Evolutionary conservation across 2,797 vertebrate genomes (phyloP).

Genomic region (Ammospiza maritima): DNA sequence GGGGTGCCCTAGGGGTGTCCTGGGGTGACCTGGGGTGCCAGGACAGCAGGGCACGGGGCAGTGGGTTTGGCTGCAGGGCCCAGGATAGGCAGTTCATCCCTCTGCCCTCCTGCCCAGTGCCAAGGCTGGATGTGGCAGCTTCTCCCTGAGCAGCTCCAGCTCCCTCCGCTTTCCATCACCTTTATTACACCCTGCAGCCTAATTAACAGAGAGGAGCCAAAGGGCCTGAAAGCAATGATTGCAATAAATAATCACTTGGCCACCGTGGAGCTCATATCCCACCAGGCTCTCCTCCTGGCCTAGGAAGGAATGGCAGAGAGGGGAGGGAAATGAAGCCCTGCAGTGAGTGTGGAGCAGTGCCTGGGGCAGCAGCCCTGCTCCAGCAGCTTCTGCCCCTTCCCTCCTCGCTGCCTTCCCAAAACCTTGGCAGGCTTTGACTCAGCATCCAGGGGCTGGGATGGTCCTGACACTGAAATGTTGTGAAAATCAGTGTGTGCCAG

Average conservation of each 20-base stretch:
- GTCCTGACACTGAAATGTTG: background rate
- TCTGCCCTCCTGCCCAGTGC: background rate
- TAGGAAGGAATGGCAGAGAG: background rate
- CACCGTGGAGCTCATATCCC: background rate
- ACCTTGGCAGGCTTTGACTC: accelerated
- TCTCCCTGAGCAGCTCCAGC: background rate
- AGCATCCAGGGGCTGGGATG: background rate
- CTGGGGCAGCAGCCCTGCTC: background rate
- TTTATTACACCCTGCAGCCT: constrained; percentile 47
- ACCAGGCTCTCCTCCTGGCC: background rate
- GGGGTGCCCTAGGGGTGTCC: accelerated
- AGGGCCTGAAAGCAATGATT: constrained; percentile 5
- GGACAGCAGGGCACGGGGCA: accelerated
- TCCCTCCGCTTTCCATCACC: background rate
- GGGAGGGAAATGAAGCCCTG: background rate
- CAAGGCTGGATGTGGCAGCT: background rate
- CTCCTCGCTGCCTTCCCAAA: accelerated
- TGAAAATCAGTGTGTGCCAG: accelerated
- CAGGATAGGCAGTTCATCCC: accelerated
- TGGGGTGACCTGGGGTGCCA: accelerated
- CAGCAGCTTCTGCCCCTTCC: background rate
- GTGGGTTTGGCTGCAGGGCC: accelerated
- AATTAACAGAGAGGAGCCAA: constrained; percentile 50
- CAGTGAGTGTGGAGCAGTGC: background rate
- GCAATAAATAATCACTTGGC: background rate